phyloP scores from a whole-genome alignment of 2,113 vertebrate genomes.

The Seriola aureovittata region DNA sequence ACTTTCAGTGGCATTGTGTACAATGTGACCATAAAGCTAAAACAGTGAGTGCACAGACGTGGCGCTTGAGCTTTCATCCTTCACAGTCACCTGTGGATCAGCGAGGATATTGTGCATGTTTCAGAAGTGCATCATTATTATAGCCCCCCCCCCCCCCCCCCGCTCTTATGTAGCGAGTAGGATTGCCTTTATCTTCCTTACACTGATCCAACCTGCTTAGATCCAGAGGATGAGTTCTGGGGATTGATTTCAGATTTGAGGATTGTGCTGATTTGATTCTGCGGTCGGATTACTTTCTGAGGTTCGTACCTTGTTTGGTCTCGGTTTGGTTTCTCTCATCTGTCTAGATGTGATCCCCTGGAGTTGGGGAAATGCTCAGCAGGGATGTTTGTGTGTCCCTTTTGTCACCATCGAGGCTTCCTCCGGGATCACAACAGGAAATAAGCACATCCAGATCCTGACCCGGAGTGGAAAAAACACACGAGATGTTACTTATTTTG shows the following conservation, averaged over 20 bases:
- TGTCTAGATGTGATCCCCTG: slow-evolving; percentile 42
- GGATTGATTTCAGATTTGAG: slow-evolving; percentile 66
- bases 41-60: slow-evolving; percentile 12
- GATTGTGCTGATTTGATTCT: slow-evolving; percentile 54
- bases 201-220: slow-evolving; percentile 55
- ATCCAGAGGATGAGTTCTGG: slow-evolving; percentile 49
- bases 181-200: slow-evolving; percentile 57
- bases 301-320: slow-evolving; percentile 51
- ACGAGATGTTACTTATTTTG: slow-evolving; percentile 50
- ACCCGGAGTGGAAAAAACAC: slow-evolving; percentile 8
- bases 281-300: slow-evolving; percentile 14
- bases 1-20: slow-evolving; percentile 5
- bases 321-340: slow-evolving; percentile 30
- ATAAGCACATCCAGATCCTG: slow-evolving; percentile 51
- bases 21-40: slow-evolving; percentile 5
- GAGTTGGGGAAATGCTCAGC: slow-evolving; percentile 48
- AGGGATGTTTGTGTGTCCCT: slow-evolving; percentile 26
- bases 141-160: background rate
- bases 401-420: slow-evolving; percentile 28
- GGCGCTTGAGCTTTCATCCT: slow-evolving; percentile 55
- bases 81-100: slow-evolving; percentile 54
- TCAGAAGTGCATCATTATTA: slow-evolving; percentile 60
- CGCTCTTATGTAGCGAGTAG: slow-evolving; percentile 24
- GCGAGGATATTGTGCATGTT: slow-evolving; percentile 54
- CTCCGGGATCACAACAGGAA: slow-evolving; percentile 50